Evolutionary conservation across 2,797 vertebrate species (phyloP).

Genomic region (Erethizon dorsatum): DNA sequence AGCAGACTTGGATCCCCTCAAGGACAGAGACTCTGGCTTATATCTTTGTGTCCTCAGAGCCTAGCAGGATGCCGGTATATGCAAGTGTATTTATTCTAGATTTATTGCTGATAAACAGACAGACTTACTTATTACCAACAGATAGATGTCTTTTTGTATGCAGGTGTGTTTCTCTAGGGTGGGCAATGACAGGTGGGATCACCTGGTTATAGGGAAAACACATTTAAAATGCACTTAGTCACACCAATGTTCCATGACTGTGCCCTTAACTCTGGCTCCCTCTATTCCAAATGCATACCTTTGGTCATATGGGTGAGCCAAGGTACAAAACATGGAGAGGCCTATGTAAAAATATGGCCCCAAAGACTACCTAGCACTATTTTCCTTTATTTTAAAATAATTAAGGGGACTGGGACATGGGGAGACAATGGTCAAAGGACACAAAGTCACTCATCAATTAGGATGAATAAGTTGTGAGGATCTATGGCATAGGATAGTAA

Average conservation of each 20-base stretch:
- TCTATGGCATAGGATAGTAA: neutral
- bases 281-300: neutral
- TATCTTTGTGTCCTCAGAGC: neutral
- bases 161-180: neutral
- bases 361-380: neutral
- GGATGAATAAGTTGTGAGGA: neutral
- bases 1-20: neutral
- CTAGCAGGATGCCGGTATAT: neutral
- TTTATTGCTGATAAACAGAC: neutral
- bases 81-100: neutral
- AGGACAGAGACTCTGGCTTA: neutral
- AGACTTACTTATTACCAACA: neutral
- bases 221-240: neutral
- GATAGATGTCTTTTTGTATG: neutral
- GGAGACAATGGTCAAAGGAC: neutral
- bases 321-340: neutral
- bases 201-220: neutral
- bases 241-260: neutral
- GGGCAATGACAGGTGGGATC: neutral
- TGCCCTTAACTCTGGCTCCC: neutral
- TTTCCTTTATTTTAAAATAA: constrained; percentile 54
- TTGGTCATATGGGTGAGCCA: neutral
- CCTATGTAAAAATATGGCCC: neutral
- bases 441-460: neutral
- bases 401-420: no score